These are phyloP conservation scores for Leptocoma aspasia DNA, from an alignment of 2,113 vertebrate species.

Conservation along the genomic window DNA sequence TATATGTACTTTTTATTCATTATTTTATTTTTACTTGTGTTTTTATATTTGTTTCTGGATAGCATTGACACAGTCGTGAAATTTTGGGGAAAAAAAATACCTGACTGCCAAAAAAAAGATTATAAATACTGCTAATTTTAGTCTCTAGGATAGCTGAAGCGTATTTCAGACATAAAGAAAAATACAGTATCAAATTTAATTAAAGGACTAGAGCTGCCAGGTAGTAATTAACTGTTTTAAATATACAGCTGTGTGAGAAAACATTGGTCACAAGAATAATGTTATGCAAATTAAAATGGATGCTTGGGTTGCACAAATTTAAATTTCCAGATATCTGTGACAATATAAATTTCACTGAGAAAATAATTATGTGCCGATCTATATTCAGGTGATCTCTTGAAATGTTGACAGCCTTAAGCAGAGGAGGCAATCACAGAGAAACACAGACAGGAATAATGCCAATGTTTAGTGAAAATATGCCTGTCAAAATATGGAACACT, in stretches of 20 bases:
- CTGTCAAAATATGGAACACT: not conserved
- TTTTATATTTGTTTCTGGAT: not conserved
- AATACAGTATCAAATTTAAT: not conserved
- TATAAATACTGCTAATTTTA: not conserved
- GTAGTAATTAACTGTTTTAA: not conserved
- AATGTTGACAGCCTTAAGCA: conserved; percentile 6
- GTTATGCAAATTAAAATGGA: conserved; percentile 16
- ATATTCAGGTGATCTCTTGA: not conserved
- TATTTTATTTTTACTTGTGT: not conserved
- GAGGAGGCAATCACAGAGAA: not conserved
- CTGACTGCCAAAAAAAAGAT: not conserved
- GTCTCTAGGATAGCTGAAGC: not conserved
- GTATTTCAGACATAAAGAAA: not conserved
- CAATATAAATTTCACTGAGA: not conserved
- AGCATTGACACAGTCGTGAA: not conserved
- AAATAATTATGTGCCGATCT: not conserved
- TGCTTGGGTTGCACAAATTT: not conserved
- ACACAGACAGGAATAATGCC: not conserved
- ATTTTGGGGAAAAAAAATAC: not conserved
- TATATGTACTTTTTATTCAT: not conserved
- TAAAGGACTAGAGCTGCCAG: not conserved
- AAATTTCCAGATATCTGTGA: not conserved
- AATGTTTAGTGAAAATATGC: not conserved
- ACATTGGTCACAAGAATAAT: not conserved
- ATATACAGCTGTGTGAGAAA: not conserved